These are phyloP conservation scores for Phaethon lepturus DNA, from an alignment of 2,113 vertebrate genomes.

Conservation along the genomic window DNA sequence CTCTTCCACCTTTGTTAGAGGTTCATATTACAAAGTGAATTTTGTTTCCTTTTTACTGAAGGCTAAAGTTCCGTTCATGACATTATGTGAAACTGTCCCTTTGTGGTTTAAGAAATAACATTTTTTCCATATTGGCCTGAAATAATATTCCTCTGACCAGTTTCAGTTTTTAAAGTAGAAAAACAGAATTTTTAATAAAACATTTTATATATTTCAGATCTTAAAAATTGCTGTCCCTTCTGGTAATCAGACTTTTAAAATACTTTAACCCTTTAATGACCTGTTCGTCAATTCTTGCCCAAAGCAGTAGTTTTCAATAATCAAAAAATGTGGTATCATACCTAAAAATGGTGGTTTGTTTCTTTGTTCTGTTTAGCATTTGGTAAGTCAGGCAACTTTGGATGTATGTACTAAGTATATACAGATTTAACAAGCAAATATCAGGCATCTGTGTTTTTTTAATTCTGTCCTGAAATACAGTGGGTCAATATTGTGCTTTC, in stretches of 20 bases:
- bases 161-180: slow-evolving; percentile 41
- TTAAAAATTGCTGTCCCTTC: not conserved
- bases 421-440: not conserved
- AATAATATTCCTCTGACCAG: not conserved
- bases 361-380: not conserved
- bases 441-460: not conserved
- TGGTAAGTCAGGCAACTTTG: not conserved
- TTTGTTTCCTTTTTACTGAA: slow-evolving; percentile 28
- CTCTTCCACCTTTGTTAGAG: slow-evolving; percentile 24
- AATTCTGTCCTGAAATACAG: not conserved
- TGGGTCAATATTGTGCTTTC: not conserved
- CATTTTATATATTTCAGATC: not conserved
- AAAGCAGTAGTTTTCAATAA: not conserved
- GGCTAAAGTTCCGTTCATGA: not conserved
- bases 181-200: not conserved
- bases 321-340: not conserved
- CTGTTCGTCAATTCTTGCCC: not conserved
- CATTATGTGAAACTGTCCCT: slow-evolving; percentile 37
- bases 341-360: not conserved
- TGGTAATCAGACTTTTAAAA: not conserved
- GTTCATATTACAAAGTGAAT: slow-evolving; percentile 36
- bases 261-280: not conserved
- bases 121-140: slow-evolving; percentile 46
- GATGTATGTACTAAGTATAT: not conserved
- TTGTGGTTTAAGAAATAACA: slow-evolving; percentile 38